Conservation (phyloP, 2,888 invertebrate species). For the Caenorhabditis japonica region DNA sequence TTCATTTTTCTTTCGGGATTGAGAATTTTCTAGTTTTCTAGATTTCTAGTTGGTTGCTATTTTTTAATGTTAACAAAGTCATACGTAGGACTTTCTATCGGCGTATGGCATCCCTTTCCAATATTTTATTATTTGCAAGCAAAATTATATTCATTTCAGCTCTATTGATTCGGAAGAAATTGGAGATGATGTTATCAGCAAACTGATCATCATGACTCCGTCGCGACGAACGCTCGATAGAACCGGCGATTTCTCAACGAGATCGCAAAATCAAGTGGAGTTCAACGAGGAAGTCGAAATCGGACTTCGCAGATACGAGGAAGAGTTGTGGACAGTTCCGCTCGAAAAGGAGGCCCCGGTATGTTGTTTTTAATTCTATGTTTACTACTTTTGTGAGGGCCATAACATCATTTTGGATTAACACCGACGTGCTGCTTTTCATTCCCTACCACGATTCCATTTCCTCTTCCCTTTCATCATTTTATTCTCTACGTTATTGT, state of each 20-base stretch:
- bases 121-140: neutral
- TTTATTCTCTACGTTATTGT: too few relatives aligned
- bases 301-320: conserved; percentile 95
- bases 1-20: neutral
- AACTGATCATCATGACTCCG: conserved; percentile 92
- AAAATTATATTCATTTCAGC: conserved; percentile 37
- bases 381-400: neutral
- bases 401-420: conserved; percentile 1
- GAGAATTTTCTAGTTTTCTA: too few relatives aligned
- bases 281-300: conserved; percentile 95
- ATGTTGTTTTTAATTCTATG: conserved; percentile 15
- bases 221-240: conserved; percentile 83
- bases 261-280: conserved; percentile 94
- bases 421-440: conserved; percentile 4
- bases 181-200: conserved; percentile 74
- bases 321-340: conserved; percentile 86
- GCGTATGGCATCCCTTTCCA: too few relatives aligned
- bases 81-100: too few relatives aligned
- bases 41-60: too few relatives aligned
- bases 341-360: conserved; percentile 60
- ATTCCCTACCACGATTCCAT: conserved; percentile 11
- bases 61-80: too few relatives aligned
- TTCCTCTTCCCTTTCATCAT: conserved; percentile 1
- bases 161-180: conserved; percentile 79
- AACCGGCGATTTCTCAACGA: conserved; percentile 84